Conservation (phyloP, 2,113 vertebrate genomes). For the Sinosuthora webbiana region DNA sequence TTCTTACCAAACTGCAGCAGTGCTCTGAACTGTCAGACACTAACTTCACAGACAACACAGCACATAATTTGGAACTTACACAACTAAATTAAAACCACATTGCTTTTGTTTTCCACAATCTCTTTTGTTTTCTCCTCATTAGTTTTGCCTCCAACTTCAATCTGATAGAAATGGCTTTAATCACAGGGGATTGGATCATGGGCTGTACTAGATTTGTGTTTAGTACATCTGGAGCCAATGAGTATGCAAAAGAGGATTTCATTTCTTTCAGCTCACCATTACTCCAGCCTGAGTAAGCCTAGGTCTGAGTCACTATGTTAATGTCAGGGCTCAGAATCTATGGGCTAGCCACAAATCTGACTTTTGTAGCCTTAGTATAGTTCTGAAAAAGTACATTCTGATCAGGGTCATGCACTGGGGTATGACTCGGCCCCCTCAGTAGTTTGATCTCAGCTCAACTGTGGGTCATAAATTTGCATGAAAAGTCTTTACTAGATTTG, state of each 20-base stretch:
- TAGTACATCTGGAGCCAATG: not conserved
- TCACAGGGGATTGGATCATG: not conserved
- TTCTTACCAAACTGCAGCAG: not conserved
- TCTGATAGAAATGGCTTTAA: slow-evolving; percentile 2
- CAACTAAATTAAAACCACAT: slow-evolving; percentile 29
- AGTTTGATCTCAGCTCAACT: not conserved
- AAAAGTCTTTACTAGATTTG: not conserved
- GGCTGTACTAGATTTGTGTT: not conserved
- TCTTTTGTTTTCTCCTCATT: slow-evolving; percentile 25
- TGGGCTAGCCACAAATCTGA: not conserved
- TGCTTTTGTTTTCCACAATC: not conserved
- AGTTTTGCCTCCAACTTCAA: not conserved
- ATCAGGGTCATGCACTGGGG: fast-evolving
- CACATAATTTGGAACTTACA: not conserved
- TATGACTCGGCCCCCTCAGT: not conserved
- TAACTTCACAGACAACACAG: not conserved
- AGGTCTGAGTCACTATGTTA: not conserved
- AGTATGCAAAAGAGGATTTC: not conserved
- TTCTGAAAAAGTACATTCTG: not conserved
- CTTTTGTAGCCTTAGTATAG: not conserved
- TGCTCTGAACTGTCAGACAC: not conserved
- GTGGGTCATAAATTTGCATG: not conserved
- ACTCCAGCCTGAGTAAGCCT: not conserved
- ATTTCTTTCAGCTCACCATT: not conserved
- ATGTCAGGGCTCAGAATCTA: not conserved